phyloP scores from a whole-genome alignment of 2,797 vertebrate genomes.

The Gambelia wislizenii region DNA sequence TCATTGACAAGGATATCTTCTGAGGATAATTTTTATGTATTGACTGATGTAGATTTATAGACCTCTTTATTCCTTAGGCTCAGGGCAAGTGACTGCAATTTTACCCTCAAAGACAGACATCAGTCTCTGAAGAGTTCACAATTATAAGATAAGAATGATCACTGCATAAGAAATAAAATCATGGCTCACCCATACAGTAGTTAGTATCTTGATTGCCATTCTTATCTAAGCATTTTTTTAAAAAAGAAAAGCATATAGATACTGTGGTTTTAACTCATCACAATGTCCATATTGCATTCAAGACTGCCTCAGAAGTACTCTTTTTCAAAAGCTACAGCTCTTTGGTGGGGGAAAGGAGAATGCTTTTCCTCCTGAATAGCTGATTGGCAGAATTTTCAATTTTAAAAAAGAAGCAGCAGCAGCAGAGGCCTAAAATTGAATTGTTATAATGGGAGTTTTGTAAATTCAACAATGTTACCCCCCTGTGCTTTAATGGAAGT shows the following conservation, averaged over 20 bases:
- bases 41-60: conserved; percentile 35
- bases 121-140: not conserved
- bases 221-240: not conserved
- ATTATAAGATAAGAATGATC: not conserved
- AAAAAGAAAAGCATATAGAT: not conserved
- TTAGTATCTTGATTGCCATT: not conserved
- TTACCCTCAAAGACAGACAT: conserved; percentile 3
- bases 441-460: no score
- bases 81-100: conserved; percentile 7
- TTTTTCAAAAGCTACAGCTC: not conserved
- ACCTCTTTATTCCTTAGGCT: not conserved
- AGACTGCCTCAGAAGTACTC: no score
- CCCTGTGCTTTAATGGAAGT: no score
- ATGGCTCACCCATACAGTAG: not conserved
- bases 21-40: conserved; percentile 18
- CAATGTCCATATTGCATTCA: not conserved
- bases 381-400: not conserved
- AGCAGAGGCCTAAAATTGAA: no score
- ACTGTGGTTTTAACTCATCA: not conserved
- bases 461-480: no score
- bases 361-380: not conserved
- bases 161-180: not conserved
- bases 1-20: conserved; percentile 26
- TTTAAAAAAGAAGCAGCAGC: no score
- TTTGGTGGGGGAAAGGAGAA: not conserved